Evolutionary conservation across 2,113 vertebrate species (phyloP).

Genomic region (Sander vitreus): DNA sequence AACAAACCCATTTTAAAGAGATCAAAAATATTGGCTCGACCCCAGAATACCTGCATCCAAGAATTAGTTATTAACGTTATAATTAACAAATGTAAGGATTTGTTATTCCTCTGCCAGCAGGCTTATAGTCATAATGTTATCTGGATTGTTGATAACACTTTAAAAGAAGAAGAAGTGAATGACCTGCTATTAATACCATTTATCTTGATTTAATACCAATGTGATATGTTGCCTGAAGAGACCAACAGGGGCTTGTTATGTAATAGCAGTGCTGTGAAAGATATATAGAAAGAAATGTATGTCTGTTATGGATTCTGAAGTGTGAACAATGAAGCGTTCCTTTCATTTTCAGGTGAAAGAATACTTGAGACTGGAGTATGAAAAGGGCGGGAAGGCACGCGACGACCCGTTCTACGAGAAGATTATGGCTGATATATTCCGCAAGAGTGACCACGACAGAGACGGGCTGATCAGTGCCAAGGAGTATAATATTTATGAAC

Average conservation of each 20-base stretch:
- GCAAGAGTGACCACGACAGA: conserved; percentile 89
- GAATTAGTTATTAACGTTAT: background rate
- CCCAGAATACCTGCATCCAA: background rate
- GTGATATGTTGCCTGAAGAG: background rate
- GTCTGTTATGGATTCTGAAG: background rate
- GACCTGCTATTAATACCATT: background rate
- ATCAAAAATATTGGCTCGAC: background rate
- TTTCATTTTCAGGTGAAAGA: conserved; percentile 85
- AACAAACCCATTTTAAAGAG: background rate
- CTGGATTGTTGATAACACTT: background rate
- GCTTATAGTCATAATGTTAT: background rate
- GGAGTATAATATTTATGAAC: conserved; percentile 94
- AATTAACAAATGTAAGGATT: background rate
- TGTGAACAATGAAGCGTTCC: background rate
- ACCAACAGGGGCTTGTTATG: background rate
- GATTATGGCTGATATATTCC: conserved; percentile 92
- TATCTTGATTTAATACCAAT: background rate
- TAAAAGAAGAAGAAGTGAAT: background rate
- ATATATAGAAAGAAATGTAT: background rate
- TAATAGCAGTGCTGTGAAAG: background rate
- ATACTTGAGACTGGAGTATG: conserved; percentile 90
- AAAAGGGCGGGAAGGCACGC: conserved; percentile 85
- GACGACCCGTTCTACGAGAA: conserved; percentile 88
- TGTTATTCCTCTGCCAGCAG: background rate
- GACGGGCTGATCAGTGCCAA: conserved; percentile 92